Base-by-base conservation (phyloP, 2,888 invertebrate genomes). In the Ectemnius cavifrons region DNA sequence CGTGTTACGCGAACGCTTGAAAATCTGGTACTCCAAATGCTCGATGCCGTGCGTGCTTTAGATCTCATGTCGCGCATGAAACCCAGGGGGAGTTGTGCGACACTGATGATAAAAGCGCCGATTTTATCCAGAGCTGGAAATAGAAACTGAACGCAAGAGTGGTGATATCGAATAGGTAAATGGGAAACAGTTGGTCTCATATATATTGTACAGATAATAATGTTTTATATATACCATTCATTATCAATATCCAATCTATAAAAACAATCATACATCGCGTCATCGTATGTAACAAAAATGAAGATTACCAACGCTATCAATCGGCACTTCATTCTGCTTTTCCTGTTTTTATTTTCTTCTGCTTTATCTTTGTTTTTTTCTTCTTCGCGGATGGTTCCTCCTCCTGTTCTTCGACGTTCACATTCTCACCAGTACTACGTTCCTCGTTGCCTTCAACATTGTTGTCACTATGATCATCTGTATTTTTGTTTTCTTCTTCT, bases 81-180 rank as follows among this genome's bases (percentile, higher is more conserved):
- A 63, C 13, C n/a, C 49, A 1, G 37, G 6, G 52, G 52, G 71
- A 75, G 37, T 67, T 71, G 62, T 49, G 52, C 66, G 69, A 75
- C 69, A 73, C 61, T 23, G 13, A 46, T 49, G 67, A 75, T 75
- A 71, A 75, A 63, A 61, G 16, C 23, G 27, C 61, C 63, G 69
- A 71, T 76, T 58, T 76, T 76, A 75, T 75, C 75, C 63, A 2
- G 59, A 65, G 28, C 23, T 70, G 67, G 67, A 76, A 76, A 74
- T 37, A 37, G 37, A 11, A 37, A 37, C 37, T 37, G 37, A 37
- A 37, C 37, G 37, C 37, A 8, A 37, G 37, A 37, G 37, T 37
- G 37, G 37, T 11, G 11, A 37, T 8, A 37, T 6, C 37, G 37
- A 37, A 11, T 37, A 11, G 37, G 11, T 37, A 37, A 37, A 37